Percentiles rank a stretch among this genome's conserved stretches.
Conservation (phyloP, 2,113 vertebrate genomes). For the Salvelinus namaycush region DNA sequence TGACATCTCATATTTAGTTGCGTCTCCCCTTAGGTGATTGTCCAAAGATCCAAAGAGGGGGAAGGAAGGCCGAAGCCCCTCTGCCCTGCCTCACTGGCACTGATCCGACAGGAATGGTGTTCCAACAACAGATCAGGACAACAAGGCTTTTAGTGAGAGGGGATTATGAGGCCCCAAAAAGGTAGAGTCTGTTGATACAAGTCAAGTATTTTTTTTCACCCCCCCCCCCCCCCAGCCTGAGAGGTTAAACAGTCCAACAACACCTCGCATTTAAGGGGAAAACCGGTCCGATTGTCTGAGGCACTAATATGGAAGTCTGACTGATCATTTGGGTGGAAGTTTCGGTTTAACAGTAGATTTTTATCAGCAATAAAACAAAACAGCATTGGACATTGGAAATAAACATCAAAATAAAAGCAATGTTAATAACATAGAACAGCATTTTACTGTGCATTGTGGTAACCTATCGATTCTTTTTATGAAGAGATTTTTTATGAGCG, state of each 20-base stretch:
- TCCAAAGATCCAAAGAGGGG: neutral
- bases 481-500: neutral
- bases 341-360: neutral
- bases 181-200: conserved; percentile 1
- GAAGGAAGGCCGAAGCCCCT: neutral
- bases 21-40: neutral
- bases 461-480: neutral
- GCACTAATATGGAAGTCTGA: conserved; percentile 1
- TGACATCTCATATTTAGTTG: neutral
- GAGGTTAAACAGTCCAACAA: too few relatives aligned
- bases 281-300: too few relatives aligned
- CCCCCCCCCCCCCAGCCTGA: neutral
- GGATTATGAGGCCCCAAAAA: neutral
- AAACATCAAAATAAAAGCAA: neutral
- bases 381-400: conserved; percentile 7
- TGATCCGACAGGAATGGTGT: neutral
- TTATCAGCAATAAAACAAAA: neutral
- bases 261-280: too few relatives aligned
- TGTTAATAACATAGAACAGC: neutral
- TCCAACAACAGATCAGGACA: neutral
- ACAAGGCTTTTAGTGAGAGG: neutral
- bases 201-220: neutral
- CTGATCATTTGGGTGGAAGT: neutral
- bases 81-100: neutral
- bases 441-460: neutral